Conservation (phyloP, 1,140 invertebrate species). For the Adelges cooleyi region DNA sequence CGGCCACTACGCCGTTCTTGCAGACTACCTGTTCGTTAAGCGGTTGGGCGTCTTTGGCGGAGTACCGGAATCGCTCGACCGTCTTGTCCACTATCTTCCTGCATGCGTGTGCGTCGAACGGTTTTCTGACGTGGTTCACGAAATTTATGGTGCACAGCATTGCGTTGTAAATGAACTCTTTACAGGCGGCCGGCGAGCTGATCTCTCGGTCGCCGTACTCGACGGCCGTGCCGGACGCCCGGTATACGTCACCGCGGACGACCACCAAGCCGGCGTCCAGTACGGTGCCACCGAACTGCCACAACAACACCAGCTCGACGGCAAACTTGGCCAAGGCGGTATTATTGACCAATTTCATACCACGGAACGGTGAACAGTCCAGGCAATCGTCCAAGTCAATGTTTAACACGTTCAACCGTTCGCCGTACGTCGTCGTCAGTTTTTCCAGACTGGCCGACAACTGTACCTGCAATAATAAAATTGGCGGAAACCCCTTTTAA, state of each 20-base stretch:
- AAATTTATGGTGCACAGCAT: not conserved
- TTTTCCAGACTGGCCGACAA: not conserved
- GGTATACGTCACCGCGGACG: not conserved
- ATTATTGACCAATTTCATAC: not conserved
- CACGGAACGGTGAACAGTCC: not conserved
- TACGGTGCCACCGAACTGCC: constrained; percentile 11
- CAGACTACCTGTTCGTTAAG: not conserved
- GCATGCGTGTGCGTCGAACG: not conserved
- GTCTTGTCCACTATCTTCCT: not conserved
- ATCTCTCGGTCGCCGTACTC: not conserved
- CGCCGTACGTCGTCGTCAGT: not conserved
- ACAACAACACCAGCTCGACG: not conserved
- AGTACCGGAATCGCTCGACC: not conserved
- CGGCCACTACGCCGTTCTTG: not conserved
- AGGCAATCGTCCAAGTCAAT: not conserved
- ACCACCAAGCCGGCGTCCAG: not conserved
- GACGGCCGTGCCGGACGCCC: not conserved
- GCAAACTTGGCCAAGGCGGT: not conserved
- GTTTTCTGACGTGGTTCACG: not conserved
- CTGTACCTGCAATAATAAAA: too few relatives aligned
- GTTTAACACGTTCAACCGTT: not conserved
- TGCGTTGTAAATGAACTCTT: not conserved
- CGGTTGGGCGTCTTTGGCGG: not conserved
- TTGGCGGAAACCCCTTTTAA: too few relatives aligned
- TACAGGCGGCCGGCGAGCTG: not conserved